Conservation (phyloP, 2,888 invertebrate genomes). For the Dicyrtomina minuta region DNA sequence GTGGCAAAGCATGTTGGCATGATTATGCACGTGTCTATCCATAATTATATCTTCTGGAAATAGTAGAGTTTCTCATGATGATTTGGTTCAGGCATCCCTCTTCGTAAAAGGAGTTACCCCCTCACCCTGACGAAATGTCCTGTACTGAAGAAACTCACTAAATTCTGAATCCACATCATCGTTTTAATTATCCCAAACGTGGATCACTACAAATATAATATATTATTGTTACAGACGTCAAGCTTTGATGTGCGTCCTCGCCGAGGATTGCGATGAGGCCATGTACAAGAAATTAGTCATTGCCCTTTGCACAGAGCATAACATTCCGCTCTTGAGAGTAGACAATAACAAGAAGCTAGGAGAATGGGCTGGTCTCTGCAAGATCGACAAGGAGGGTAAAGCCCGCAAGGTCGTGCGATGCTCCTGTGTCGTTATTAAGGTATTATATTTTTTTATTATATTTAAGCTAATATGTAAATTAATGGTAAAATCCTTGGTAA, state of each 20-base stretch:
- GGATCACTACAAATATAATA: background rate
- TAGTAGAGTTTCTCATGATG: slow-evolving; percentile 39
- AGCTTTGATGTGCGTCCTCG: slow-evolving; percentile 93
- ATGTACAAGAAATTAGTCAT: slow-evolving; percentile 96
- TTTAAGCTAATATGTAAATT: too few relatives aligned
- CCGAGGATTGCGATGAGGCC: slow-evolving; percentile 98
- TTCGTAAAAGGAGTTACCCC: slow-evolving; percentile 50
- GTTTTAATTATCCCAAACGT: background rate
- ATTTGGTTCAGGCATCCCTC: slow-evolving; percentile 47
- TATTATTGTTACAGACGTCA: slow-evolving; percentile 71
- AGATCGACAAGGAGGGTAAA: slow-evolving; percentile 98
- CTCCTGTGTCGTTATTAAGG: slow-evolving; percentile 95
- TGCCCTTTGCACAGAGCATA: slow-evolving; percentile 96
- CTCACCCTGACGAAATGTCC: slow-evolving; percentile 43
- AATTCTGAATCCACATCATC: too few relatives aligned
- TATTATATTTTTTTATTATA: slow-evolving; percentile 56
- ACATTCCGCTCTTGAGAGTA: slow-evolving; percentile 94
- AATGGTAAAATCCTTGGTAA: too few relatives aligned
- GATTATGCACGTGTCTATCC: too few relatives aligned
- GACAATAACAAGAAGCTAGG: slow-evolving; percentile 99
- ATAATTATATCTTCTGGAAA: too few relatives aligned
- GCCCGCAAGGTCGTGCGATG: slow-evolving; percentile 98
- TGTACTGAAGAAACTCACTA: slow-evolving; percentile 30
- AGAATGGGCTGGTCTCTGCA: slow-evolving; percentile 99
- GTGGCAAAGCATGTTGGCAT: background rate